Evolutionary conservation across 2,888 invertebrate species (phyloP).

Genomic region (Lacanobia oleracea): DNA sequence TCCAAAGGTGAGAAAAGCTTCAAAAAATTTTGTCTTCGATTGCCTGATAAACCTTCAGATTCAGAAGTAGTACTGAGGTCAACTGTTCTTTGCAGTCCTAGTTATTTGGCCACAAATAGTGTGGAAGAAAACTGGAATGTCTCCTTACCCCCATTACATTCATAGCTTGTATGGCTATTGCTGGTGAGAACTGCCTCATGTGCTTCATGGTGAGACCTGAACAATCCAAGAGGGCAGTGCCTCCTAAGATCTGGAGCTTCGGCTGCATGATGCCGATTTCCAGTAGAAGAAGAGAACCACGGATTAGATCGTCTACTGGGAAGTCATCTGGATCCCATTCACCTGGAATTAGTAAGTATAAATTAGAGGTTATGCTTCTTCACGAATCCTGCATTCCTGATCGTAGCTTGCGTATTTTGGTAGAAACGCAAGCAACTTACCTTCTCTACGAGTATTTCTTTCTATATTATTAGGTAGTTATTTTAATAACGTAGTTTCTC

Average conservation of each 20-base stretch:
- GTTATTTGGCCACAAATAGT: neutral
- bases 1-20: too few relatives aligned
- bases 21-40: too few relatives aligned
- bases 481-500: neutral
- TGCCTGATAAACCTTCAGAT: too few relatives aligned
- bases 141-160: slow-evolving; percentile 92
- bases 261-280: slow-evolving; percentile 95
- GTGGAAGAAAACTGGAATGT: neutral
- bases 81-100: neutral
- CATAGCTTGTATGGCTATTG: slow-evolving; percentile 91
- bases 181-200: slow-evolving; percentile 93
- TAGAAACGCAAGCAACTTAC: neutral
- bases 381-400: neutral
- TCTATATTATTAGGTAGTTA: neutral
- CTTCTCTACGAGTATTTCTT: too few relatives aligned
- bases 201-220: slow-evolving; percentile 93
- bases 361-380: neutral
- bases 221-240: slow-evolving; percentile 93
- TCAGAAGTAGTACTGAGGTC: too few relatives aligned
- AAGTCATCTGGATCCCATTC: slow-evolving; percentile 93
- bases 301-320: slow-evolving; percentile 92
- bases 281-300: slow-evolving; percentile 92
- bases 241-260: slow-evolving; percentile 94
- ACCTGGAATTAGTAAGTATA: slow-evolving; percentile 80
- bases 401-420: neutral